Percentiles rank a stretch among this genome's conserved stretches.
Evolutionary conservation across 1,140 invertebrate species (phyloP).

Genomic region (Amyelois transitella): DNA sequence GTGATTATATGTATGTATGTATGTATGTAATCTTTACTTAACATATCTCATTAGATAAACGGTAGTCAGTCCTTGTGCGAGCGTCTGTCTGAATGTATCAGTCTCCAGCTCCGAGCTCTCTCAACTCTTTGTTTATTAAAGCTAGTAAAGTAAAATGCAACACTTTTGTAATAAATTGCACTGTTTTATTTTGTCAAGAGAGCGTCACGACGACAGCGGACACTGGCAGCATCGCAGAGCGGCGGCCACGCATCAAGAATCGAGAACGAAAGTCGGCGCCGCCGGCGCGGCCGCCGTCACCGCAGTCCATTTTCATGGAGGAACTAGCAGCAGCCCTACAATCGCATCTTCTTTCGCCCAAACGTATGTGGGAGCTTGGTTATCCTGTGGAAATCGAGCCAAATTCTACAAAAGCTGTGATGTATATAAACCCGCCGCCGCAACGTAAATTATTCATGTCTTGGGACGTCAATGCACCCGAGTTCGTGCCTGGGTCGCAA

Average conservation of each 20-base stretch:
- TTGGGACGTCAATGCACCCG: slow-evolving; percentile 79
- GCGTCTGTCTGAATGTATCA: slow-evolving; percentile 62
- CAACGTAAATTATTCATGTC: slow-evolving; percentile 42
- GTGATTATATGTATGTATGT: too few relatives aligned
- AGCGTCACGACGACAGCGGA: slow-evolving; percentile 49
- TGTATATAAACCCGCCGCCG: slow-evolving; percentile 76
- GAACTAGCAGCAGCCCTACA: slow-evolving; percentile 56
- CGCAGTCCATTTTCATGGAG: slow-evolving; percentile 51
- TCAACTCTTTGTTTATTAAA: slow-evolving; percentile 69
- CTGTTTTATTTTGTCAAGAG: slow-evolving; percentile 66
- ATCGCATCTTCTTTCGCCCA: slow-evolving; percentile 78
- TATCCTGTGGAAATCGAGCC: slow-evolving; percentile 81
- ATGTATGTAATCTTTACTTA: too few relatives aligned
- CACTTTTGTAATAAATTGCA: slow-evolving; percentile 59
- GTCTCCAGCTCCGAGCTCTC: slow-evolving; percentile 47
- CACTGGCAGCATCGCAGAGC: slow-evolving; percentile 45
- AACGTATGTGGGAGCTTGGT: slow-evolving; percentile 81
- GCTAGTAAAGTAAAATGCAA: slow-evolving; percentile 54
- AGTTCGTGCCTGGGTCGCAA: slow-evolving; percentile 76
- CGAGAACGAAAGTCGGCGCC: too few relatives aligned
- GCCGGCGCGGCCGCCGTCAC: slow-evolving; percentile 50
- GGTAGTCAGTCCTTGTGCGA: too few relatives aligned
- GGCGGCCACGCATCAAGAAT: too few relatives aligned
- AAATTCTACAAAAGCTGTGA: slow-evolving; percentile 76
- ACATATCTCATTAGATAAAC: too few relatives aligned